phyloP scores from a whole-genome alignment of 2,888 invertebrate genomes.

The Dromius quadrimaculatus region DNA sequence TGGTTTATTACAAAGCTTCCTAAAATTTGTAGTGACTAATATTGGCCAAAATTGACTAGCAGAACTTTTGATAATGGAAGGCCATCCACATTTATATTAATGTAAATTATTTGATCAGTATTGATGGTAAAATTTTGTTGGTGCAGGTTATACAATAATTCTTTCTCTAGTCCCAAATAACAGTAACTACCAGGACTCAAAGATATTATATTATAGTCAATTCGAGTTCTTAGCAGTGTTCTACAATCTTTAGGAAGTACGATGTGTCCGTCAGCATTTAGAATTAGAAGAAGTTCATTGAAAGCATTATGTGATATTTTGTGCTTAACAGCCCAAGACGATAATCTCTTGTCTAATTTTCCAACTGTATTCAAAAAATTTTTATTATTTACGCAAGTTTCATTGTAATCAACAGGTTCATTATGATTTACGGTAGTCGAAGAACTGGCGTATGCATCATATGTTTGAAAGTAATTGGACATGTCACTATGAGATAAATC shows the following conservation, averaged over 20 bases:
- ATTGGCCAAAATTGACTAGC: constrained; percentile 42
- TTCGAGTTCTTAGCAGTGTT: no score
- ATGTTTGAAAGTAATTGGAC: not conserved
- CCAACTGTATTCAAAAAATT: no score
- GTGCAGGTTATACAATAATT: not conserved
- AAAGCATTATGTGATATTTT: constrained; percentile 25
- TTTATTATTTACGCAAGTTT: not conserved
- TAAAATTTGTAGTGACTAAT: constrained; percentile 4
- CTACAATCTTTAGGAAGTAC: constrained; percentile 20
- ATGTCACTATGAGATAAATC: not conserved
- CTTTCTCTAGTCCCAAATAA: constrained; percentile 28
- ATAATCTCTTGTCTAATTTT: constrained; percentile 12
- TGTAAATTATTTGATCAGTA: constrained; percentile 4
- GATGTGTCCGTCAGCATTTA: constrained; percentile 7
- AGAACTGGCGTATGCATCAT: not conserved
- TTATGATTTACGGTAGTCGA: not conserved
- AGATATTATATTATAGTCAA: not conserved
- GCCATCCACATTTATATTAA: constrained; percentile 36
- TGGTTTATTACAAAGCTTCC: constrained; percentile 5
- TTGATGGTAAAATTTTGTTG: not conserved
- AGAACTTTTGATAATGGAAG: constrained; percentile 39
- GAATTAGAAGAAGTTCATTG: constrained; percentile 20
- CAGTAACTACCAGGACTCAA: constrained; percentile 17
- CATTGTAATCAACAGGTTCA: not conserved
- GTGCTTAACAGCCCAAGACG: constrained; percentile 16